phyloP scores from a whole-genome alignment of 2,888 invertebrate species.

The Leptopilina syphax region DNA sequence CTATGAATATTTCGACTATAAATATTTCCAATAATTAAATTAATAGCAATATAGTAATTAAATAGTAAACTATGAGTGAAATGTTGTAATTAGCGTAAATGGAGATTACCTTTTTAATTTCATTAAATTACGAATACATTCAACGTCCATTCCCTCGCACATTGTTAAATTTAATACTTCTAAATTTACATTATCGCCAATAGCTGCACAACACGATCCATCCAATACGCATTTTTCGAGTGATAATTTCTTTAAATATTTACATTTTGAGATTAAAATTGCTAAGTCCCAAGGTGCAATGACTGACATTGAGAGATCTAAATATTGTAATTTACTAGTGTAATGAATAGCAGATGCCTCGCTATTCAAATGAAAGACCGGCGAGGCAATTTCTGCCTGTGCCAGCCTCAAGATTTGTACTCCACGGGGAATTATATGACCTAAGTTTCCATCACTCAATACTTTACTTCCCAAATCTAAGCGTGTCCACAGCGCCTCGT shows the following conservation, averaged over 20 bases:
- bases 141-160: constrained; percentile 84
- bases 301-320: constrained; percentile 91
- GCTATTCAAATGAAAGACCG: constrained; percentile 77
- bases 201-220: constrained; percentile 82
- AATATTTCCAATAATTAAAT: constrained; percentile 72
- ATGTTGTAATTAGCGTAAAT: too few species aligned
- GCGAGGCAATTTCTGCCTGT: constrained; percentile 85
- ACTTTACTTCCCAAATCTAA: constrained; percentile 87
- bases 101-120: constrained; percentile 64
- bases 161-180: constrained; percentile 91
- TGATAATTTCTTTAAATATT: constrained; percentile 87
- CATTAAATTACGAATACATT: constrained; percentile 82
- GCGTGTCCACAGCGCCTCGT: constrained; percentile 92
- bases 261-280: constrained; percentile 83
- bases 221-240: constrained; percentile 87
- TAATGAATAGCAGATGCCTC: constrained; percentile 75
- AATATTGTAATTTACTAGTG: constrained; percentile 83
- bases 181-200: constrained; percentile 83
- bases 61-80: too few species aligned
- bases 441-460: constrained; percentile 84
- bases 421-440: constrained; percentile 86
- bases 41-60: too few species aligned
- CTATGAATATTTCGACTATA: constrained; percentile 42
- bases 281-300: constrained; percentile 81
- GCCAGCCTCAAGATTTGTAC: constrained; percentile 88